Evolutionary conservation across 2,888 invertebrate genomes (phyloP), one percentile per base, ranked within the genome.

Genomic region (Brachyptera putata): DNA sequence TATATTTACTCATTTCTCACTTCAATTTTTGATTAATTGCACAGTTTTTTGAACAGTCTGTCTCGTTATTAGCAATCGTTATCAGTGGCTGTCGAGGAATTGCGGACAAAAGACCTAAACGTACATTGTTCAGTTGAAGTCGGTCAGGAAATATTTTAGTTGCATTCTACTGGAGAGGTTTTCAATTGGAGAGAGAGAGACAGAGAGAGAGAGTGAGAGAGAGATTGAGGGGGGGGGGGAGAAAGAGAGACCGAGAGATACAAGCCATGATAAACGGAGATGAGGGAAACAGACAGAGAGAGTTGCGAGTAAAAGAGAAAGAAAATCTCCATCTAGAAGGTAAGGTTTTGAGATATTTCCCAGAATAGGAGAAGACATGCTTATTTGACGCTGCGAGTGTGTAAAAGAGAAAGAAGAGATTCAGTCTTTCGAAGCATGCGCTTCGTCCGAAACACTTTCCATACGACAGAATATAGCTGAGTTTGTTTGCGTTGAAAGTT

Each of bases 251-350:
- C 11, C 30, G 30, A 30, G 11, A n/a, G n/a, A n/a, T n/a, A n/a
- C n/a, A n/a, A n/a, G 55, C 37, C 50, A 34, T 39, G 55, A 41
- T 26, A 41, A 22, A 60, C 36, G 55, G 36, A 55, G 46, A 46
- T 48, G 49, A 60, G 56, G 48, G 56, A 57, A 22, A 53, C 18
- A 46, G 30, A 43, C 55, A 56, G 21, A 25, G 56, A 60, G 48
- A 41, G 50, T 5, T 7, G 30, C 7, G 30, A 30, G 30, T 21
- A 24, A 46, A 24, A 46, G 53, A 53, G 53, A 53, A 36, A 16
- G 53, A 53, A 9, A 34, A 21, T 18, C 36, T 36, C 9, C 46
- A 46, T 46, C 53, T 36, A 22, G 34, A 36, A 53, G 36, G 53
- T 34, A 53, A 16, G 34, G 53, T 34, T 34, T 53, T 53, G 53